phyloP scores from a whole-genome alignment of 2,113 vertebrate genomes.

The Malurus elegans region DNA sequence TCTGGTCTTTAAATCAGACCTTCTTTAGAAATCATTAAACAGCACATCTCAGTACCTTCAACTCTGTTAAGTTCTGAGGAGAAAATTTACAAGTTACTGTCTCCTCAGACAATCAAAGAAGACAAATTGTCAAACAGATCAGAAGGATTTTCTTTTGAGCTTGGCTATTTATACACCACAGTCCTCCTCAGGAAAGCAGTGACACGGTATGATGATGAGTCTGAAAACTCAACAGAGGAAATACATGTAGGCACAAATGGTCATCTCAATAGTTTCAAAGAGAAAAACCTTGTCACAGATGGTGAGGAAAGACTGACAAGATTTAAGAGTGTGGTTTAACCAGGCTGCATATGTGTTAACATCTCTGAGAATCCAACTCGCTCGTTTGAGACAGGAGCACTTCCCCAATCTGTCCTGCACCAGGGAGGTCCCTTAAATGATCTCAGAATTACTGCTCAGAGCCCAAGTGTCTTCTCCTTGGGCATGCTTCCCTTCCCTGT shows the following conservation, averaged over 20 bases:
- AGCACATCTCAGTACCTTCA: background rate
- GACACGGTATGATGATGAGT: background rate
- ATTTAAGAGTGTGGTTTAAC: conserved; percentile 41
- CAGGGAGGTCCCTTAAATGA: background rate
- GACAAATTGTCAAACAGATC: background rate
- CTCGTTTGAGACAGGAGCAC: background rate
- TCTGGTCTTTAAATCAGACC: background rate
- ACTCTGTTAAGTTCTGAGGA: background rate
- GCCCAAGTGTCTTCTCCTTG: background rate
- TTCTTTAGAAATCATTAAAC: background rate
- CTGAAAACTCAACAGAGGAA: conserved; percentile 30
- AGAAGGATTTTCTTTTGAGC: conserved; percentile 2
- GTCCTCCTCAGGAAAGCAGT: background rate
- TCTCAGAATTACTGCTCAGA: background rate
- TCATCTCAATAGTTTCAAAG: conserved; percentile 30
- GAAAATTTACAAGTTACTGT: background rate
- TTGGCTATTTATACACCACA: background rate
- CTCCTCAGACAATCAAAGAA: background rate
- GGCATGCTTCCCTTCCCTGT: background rate
- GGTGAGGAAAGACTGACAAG: conserved; percentile 16
- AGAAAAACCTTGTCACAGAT: conserved; percentile 33
- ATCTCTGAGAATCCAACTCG: background rate
- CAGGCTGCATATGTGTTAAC: conserved; percentile 19
- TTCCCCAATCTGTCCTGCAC: background rate
- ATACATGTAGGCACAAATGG: background rate